These are phyloP conservation scores for Mayetiola destructor DNA, from an alignment of 2,888 invertebrate species.

Conservation along the genomic window DNA sequence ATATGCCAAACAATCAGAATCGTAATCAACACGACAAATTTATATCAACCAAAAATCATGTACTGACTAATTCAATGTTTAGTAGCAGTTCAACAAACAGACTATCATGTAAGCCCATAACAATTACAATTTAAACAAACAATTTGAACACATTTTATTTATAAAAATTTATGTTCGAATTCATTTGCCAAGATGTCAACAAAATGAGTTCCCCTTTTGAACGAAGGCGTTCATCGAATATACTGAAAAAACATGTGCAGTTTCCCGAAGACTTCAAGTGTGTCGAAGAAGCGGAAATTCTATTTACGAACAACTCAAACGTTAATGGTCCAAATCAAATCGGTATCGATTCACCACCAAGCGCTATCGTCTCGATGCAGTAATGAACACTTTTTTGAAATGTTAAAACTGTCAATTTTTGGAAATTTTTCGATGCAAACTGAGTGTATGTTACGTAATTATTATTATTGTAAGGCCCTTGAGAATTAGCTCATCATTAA, in stretches of 20 bases:
- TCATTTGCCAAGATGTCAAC: too few relatives aligned
- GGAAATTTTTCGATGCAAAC: too few relatives aligned
- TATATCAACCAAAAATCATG: neutral
- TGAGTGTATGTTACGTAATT: too few relatives aligned
- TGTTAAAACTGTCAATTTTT: too few relatives aligned
- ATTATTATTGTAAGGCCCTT: too few relatives aligned
- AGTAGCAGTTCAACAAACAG: neutral
- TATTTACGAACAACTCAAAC: conserved; percentile 16
- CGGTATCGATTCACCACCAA: conserved; percentile 15
- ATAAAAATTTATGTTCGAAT: too few relatives aligned
- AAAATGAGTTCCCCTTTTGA: conserved; percentile 39
- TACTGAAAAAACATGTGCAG: conserved; percentile 52
- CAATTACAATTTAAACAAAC: too few relatives aligned
- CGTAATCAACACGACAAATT: neutral
- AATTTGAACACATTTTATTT: too few relatives aligned
- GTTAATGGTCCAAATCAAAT: conserved; percentile 14
- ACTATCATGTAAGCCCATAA: neutral
- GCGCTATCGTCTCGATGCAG: neutral
- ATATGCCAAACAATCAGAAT: neutral
- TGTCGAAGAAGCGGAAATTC: conserved; percentile 17
- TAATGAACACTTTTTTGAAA: neutral
- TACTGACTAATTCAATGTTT: neutral
- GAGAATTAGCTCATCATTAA: too few relatives aligned
- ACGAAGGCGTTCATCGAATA: conserved; percentile 37
- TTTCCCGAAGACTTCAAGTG: conserved; percentile 46